Conservation (phyloP, 1,140 invertebrate species). For the Zaprionus inermis region DNA sequence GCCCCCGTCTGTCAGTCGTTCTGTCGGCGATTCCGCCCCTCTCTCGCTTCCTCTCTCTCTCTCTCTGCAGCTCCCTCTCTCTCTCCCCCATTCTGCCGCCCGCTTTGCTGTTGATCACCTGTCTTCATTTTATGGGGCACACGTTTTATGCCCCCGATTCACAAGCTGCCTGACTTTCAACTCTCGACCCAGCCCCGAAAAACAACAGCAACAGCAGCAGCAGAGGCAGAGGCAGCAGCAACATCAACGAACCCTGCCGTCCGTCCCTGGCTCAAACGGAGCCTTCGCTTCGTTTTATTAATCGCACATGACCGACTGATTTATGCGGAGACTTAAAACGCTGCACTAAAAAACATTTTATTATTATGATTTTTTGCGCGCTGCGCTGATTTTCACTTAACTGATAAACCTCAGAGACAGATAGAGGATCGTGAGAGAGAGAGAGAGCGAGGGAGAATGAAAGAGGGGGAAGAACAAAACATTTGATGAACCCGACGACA, state of each 20-base stretch:
- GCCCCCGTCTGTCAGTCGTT: neutral
- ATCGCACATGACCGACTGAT: slow-evolving; percentile 79
- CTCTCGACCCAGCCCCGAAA: slow-evolving; percentile 51
- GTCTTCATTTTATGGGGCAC: slow-evolving; percentile 75
- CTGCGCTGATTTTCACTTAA: slow-evolving; percentile 73
- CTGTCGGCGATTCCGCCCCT: neutral
- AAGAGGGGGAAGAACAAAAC: slow-evolving; percentile 14
- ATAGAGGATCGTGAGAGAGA: slow-evolving; percentile 23
- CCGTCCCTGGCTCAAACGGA: neutral
- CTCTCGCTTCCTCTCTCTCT: neutral
- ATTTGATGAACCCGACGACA: slow-evolving; percentile 44
- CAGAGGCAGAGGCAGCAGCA: neutral
- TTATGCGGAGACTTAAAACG: slow-evolving; percentile 74
- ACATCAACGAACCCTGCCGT: slow-evolving; percentile 3
- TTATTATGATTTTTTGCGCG: slow-evolving; percentile 68
- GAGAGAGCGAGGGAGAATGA: slow-evolving; percentile 14
- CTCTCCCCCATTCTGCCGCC: slow-evolving; percentile 3
- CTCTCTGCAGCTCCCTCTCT: slow-evolving; percentile 20
- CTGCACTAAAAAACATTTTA: slow-evolving; percentile 76
- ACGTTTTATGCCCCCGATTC: slow-evolving; percentile 70
- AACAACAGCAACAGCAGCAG: neutral
- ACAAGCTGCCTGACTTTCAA: slow-evolving; percentile 35
- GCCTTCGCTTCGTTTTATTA: slow-evolving; percentile 63
- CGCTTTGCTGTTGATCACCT: slow-evolving; percentile 63
- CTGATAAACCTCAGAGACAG: slow-evolving; percentile 62